Base-by-base conservation (phyloP, 2,888 invertebrate species). In the Calephelis perditalis region DNA sequence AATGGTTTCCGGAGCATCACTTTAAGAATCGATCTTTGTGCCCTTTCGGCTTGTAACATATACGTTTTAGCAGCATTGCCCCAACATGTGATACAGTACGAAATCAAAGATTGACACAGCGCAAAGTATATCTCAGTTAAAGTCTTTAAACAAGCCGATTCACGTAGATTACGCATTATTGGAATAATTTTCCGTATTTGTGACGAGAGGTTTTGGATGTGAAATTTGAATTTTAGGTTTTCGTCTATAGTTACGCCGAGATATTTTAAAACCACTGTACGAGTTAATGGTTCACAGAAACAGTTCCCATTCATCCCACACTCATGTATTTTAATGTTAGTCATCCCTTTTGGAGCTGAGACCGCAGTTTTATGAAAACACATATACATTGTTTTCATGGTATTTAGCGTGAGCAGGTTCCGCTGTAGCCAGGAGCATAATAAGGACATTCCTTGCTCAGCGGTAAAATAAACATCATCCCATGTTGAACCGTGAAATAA, bases 321-420 rank as follows among this genome's bases (percentile, higher is more conserved):
- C 12, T 8, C 15, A 56, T 63, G 61, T 3, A 62, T 37, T 4
- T 47, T 61, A 11, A 65, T 37, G 26, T 43, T 57, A 15, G 26
- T 36, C 0, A n/a, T 9, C 6, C 3, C 43, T 3, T 26, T 56
- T 12, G 56, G 58, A 15, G 58, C 46, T 2, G 58, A 55, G 0
- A 36, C 37, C 3, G 59, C 60, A 6, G 61, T 54, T 58, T 61
- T 62, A 7, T 60, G 57, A 36, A 65, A 65, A 12, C 58, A 61
- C 3, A 58, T 11, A n/a, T n/a, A n/a, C n/a, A n/a, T n/a, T n/a
- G n/a, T n/a, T n/a, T n/a, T n/a, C n/a, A n/a, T n/a, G n/a, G 37
- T 58, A 63, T 68, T 69, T 11, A 69, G 40, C 2, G 66, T 68
- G 1, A 68, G 52, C 1, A 62, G 45, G 35, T 65, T 67, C 9